Evolutionary conservation across 1,140 invertebrate species (phyloP), one percentile per base, ranked within the genome.

Genomic region (Eubasilissa regina): DNA sequence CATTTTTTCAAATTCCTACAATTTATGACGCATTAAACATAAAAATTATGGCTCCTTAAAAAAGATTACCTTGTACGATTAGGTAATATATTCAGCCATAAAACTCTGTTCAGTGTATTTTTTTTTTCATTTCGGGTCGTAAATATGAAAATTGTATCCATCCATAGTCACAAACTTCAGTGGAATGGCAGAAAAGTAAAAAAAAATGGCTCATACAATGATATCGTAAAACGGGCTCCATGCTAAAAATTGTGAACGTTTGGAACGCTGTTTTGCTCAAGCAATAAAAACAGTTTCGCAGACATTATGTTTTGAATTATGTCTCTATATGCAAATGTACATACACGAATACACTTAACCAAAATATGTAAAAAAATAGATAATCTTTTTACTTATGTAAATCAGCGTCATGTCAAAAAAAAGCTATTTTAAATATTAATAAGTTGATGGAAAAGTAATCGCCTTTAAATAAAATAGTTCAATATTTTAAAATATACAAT

Each of bases 111-210:
- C 74, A 48, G 79, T 53, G 35, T 77, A 53, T 25, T 75, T 76
- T 70, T 75, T 76, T 77, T 72, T 72, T 75, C 72, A 70, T 80
- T 80, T 70, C 11, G 48, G 17, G 19, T 68, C 53, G 55, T 80
- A 77, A 80, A 80, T 72, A 48, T 58, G 74, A 80, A 80, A 80
- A 70, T 80, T 80, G 10, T 45, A 72, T 66, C 77, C 77, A 74
- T 79, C 74, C 62, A 73, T 73, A 55, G 47, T 73, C 19, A 48
- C 15, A 73, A 73, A 73, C 51, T 58, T 51, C 8, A 25, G 35
- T 44, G 56, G 53, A 35, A 66, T 45, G 56, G 19, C 44, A 19
- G n/a, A 55, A 66, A 13, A 77, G 25, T 17, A 66, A 64, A 19
- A 66, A 64, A 19, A 51, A 19, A 48, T 56, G 45, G 45, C n/a